These are phyloP conservation scores for Euura saliciscinereae DNA, from an alignment of 1,140 invertebrate genomes.

Conservation along the genomic window DNA sequence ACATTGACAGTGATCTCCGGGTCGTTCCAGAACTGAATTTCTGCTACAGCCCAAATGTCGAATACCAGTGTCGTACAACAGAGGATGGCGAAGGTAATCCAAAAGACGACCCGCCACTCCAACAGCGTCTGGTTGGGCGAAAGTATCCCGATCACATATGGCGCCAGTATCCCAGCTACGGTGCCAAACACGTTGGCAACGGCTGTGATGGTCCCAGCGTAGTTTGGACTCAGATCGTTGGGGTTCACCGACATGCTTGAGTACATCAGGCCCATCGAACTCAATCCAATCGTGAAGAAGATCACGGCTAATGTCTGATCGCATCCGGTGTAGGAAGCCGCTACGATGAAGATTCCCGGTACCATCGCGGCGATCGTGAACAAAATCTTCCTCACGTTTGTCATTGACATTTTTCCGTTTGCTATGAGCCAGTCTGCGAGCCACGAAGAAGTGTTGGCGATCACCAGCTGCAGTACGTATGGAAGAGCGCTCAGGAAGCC, in stretches of 20 bases:
- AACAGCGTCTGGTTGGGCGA: conserved; percentile 27
- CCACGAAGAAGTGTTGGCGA: conserved; percentile 60
- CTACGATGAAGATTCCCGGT: conserved; percentile 31
- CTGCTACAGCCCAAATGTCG: too few relatives aligned
- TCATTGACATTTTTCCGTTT: conserved; percentile 57
- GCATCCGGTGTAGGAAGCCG: conserved; percentile 30
- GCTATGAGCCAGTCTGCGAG: conserved; percentile 64
- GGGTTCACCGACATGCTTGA: conserved; percentile 73
- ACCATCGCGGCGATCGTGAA: conserved; percentile 64
- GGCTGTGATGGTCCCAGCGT: conserved; percentile 70
- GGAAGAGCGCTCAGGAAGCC: conserved; percentile 64
- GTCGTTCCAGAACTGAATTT: too few relatives aligned
- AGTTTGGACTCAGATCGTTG: conserved; percentile 74
- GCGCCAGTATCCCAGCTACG: conserved; percentile 53
- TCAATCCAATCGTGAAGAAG: conserved; percentile 72
- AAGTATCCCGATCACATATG: too few relatives aligned
- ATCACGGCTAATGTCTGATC: conserved; percentile 56
- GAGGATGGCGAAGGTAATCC: too few relatives aligned
- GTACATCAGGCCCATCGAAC: conserved; percentile 74
- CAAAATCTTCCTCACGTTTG: conserved; percentile 64
- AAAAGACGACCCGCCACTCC: too few relatives aligned
- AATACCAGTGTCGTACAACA: too few relatives aligned
- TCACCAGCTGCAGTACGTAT: conserved; percentile 66
- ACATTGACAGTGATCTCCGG: too few relatives aligned
- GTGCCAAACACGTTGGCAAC: conserved; percentile 69